Evolutionary conservation across 2,888 invertebrate genomes (phyloP).

Genomic region (Orchestes rusci): DNA sequence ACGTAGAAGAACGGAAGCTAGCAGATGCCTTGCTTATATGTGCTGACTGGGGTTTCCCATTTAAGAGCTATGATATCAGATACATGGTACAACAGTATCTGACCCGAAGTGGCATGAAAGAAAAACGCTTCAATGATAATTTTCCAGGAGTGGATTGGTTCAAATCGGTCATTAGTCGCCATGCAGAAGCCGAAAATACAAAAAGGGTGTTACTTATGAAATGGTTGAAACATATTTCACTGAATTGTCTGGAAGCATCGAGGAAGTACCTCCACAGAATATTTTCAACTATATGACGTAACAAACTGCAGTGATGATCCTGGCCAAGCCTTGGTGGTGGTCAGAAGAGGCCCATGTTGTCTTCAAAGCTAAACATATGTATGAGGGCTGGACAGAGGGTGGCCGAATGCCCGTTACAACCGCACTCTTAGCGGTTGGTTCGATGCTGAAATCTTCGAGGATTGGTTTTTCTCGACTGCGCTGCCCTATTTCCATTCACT

Average conservation of each 20-base stretch:
- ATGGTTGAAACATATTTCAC: not conserved
- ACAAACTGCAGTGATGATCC: not conserved
- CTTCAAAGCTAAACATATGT: not conserved
- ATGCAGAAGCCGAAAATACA: slow-evolving; percentile 1
- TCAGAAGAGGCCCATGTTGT: not conserved
- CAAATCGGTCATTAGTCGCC: not conserved
- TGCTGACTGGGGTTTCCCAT: no score
- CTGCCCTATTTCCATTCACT: no score
- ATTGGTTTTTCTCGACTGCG: no score
- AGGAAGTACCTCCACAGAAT: not conserved
- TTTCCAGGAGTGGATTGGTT: not conserved
- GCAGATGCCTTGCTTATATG: no score
- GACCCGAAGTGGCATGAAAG: not conserved
- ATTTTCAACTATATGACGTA: not conserved
- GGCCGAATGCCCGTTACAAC: not conserved
- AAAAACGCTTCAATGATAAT: not conserved
- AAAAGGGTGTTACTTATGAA: slow-evolving; percentile 2
- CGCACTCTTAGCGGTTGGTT: not conserved
- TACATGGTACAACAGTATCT: no score
- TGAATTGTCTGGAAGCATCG: not conserved
- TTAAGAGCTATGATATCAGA: no score
- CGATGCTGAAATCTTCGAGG: not conserved
- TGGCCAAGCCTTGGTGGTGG: not conserved
- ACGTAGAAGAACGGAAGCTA: no score
- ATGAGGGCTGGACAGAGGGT: not conserved